Evolutionary conservation across 1,140 invertebrate species (phyloP).

Genomic region (Drosophila ananassae): DNA sequence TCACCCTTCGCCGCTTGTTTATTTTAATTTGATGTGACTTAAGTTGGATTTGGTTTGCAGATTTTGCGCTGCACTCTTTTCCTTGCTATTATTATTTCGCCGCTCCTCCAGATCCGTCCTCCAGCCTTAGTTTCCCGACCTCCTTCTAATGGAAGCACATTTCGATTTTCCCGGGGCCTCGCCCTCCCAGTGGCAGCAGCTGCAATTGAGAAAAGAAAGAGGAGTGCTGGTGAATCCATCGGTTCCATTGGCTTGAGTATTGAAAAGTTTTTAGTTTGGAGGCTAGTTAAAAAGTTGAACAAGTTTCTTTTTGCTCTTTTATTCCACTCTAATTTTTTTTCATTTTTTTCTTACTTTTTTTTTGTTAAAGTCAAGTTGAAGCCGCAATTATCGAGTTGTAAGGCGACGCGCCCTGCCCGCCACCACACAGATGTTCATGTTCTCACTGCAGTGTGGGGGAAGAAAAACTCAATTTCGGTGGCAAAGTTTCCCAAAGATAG

Average conservation of each 20-base stretch:
- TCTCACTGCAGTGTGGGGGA: conserved; percentile 24
- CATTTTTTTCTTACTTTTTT: conserved; percentile 3
- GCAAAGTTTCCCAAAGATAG: conserved; percentile 39
- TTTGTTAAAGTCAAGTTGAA: conserved; percentile 75
- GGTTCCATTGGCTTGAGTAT: conserved; percentile 59
- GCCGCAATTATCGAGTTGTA: conserved; percentile 80
- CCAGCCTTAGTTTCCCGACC: conserved; percentile 30
- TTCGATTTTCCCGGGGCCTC: conserved; percentile 52
- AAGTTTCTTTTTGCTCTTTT: conserved; percentile 61
- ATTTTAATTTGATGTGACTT: conserved; percentile 83
- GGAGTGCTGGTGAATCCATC: conserved; percentile 41
- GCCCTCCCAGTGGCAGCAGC: conserved; percentile 35
- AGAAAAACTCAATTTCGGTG: conserved; percentile 19
- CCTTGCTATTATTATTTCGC: conserved; percentile 7
- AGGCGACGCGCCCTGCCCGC: conserved; percentile 48
- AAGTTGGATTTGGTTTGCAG: conserved; percentile 82
- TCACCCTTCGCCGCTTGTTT: conserved; percentile 65
- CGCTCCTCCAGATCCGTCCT: conserved; percentile 21
- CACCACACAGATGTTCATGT: conserved; percentile 50
- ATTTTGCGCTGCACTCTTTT: conserved; percentile 65
- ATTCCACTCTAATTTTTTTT: conserved; percentile 30
- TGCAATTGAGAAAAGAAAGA: conserved; percentile 46
- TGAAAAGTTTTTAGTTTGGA: conserved; percentile 70
- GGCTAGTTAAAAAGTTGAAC: conserved; percentile 78
- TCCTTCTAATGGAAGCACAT: conserved; percentile 58